Base-by-base conservation (phyloP, 2,888 invertebrate genomes). In the Pyrochroa serraticornis region DNA sequence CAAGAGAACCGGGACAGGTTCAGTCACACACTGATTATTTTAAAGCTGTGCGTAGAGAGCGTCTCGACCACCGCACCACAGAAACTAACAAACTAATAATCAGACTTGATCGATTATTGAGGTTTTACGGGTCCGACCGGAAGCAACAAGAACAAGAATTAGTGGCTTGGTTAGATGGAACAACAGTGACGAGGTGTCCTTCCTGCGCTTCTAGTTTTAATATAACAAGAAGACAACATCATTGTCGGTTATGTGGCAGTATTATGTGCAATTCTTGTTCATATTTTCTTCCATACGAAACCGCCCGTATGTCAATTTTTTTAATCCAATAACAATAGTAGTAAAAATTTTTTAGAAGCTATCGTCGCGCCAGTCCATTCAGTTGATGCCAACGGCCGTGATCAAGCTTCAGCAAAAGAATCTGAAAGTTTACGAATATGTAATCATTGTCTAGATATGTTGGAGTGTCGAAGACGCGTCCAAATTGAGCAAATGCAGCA, bases 31-130 rank as follows among this genome's bases (percentile, higher is more conserved):
- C 89, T 5, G 88, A 89, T 42, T 87, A 87, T 73, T 95, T 93
- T 75, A 92, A 89, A 73, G 84, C 84, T 8, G 83, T 88, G 10
- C 77, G 87, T 64, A 82, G 83, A 1, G 82, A 75, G 46, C 82
- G 91, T 56, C 82, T 97, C 57, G 96, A 97, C 79, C 87, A 94
- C 69, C 92, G 92, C 75, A 93, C 95, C 0, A 89, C 93, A 7
- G 95, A 97, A 81, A 97, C 97, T 1, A 99, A 99, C 78, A 97
- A 95, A 79, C 81, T 98, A 52, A 85, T 98, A 45, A 96, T 98
- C 75, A 85, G 98, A 66, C 82, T 99, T 67, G 95, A 97, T 79
- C 93, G 95, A 77, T 82, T 99, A 57, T 83, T 97, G 33, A 86
- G 88, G 67, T 92, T 95, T 3, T 78, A 81, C 63, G 85, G 87